Evolutionary conservation across 2,888 invertebrate genomes (phyloP), one percentile per base, ranked within the genome.

Genomic region (Oscheius sp.): DNA sequence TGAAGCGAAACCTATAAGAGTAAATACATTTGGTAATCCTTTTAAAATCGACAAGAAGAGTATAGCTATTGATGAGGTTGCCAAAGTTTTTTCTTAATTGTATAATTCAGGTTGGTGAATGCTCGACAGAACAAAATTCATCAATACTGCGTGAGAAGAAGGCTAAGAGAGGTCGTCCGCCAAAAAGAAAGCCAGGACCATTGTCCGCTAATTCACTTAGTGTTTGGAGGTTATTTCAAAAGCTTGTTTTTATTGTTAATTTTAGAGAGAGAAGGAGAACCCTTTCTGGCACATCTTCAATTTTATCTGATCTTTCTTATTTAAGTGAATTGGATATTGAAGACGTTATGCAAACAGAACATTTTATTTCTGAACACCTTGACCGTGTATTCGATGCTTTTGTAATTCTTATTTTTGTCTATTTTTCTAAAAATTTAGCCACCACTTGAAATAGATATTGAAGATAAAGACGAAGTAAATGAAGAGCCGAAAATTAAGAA

Each of bases 21-120:
- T 95, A 82, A 97, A 98, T 86, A 97, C 96, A 93, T 99, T 98
- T 87, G 98, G 98, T 66, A 98, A 99, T 89, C 98, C 98, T 0
- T 99, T 97, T 88, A 98, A 98, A 88, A 94, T 97, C 85, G 97
- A 97, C 87, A 98, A 97, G 89, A 74, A 82, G 56, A 75, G 69
- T 22, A 62, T 77, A 62, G 75, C 78, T 1, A 73, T 84, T 41
- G 85, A 85, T 68, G 85, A 85, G 72, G 82, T 84, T 12, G 12
- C 12, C n/a, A 0, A 0, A 17, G 38, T 36, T 56, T 17, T 33
- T 56, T 2, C 17, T 24, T 8, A 36, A 14, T 41, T 8, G 49
- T 24, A n/a, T 17, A n/a, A 24, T 65, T 62, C 26, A 62, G 49
- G 49, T 49, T 6, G 30, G n/a, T 22, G 62, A 33, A 30, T 47